These are phyloP conservation scores for Manis crassicaudata DNA, from an alignment of 2,797 vertebrate genomes.

Conservation along the genomic window DNA sequence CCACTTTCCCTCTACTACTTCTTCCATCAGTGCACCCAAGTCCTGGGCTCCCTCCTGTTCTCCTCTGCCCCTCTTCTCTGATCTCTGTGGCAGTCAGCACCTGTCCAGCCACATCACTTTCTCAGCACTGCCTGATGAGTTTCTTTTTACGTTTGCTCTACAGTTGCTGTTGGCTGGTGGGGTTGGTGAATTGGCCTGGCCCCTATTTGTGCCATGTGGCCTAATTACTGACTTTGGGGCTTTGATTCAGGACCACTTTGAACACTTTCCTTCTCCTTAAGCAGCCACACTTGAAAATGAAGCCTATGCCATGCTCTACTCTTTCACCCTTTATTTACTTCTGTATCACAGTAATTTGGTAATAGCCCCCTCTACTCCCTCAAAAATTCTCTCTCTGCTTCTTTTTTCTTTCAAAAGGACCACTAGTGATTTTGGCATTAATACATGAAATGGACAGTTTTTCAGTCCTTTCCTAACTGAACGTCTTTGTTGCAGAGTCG, in stretches of 20 bases:
- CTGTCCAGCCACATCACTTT: not conserved
- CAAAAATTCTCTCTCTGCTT: not conserved
- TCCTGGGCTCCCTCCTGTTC: not conserved
- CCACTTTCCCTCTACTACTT: fast-evolving
- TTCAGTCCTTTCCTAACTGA: not conserved
- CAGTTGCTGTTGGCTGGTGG: not conserved
- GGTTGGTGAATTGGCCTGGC: not conserved
- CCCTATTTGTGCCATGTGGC: not conserved
- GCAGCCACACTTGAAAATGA: too few relatives aligned
- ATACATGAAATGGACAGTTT: not conserved
- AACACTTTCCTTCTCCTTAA: not conserved
- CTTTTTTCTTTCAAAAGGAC: not conserved
- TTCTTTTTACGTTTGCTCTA: not conserved
- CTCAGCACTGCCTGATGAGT: too few relatives aligned
- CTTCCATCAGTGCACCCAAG: fast-evolving
- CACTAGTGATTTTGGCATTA: not conserved
- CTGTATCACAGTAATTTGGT: not conserved
- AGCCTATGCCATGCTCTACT: not conserved
- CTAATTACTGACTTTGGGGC: not conserved
- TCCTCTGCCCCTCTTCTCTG: not conserved
- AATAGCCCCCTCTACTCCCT: not conserved
- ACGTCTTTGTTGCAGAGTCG: not conserved
- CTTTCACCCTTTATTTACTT: not conserved
- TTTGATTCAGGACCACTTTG: not conserved
- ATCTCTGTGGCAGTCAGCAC: not conserved